A percentile compares a stretch with the other conserved stretches of the same genome.
Conservation (phyloP, 2,113 vertebrate species). For the Piaya cayana region DNA sequence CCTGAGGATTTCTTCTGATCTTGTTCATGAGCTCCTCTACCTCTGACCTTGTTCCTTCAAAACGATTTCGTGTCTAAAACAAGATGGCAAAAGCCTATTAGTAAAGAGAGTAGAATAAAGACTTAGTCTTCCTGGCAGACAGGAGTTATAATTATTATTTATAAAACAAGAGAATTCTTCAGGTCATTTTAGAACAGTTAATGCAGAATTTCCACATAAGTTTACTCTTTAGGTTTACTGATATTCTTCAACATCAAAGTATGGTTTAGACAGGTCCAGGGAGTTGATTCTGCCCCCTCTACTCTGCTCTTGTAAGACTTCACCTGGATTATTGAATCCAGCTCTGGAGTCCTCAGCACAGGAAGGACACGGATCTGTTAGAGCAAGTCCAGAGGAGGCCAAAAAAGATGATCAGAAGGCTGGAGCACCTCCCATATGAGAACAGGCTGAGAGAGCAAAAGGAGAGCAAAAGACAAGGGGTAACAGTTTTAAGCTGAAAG, state of each 20-base stretch:
- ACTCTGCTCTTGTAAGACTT: too few species aligned
- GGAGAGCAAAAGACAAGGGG: too few species aligned
- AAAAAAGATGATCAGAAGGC: too few species aligned
- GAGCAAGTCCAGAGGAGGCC: not conserved
- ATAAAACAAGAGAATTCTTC: not conserved
- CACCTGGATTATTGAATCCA: rapidly evolving
- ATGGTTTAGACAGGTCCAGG: not conserved
- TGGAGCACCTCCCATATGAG: not conserved
- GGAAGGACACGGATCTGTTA: not conserved
- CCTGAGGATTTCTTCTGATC: conserved; percentile 88
- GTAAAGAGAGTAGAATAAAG: not conserved
- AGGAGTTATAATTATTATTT: not conserved
- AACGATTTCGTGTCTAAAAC: conserved; percentile 90
- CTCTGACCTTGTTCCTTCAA: conserved; percentile 93
- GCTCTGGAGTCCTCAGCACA: not conserved
- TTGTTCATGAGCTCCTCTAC: conserved; percentile 95
- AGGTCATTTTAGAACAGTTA: not conserved
- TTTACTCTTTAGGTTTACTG: not conserved
- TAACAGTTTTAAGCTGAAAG: too few species aligned
- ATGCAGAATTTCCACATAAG: not conserved
- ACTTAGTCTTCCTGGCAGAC: not conserved
- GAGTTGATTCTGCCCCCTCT: not conserved
- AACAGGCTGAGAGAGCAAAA: too few species aligned
- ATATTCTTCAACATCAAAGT: not conserved
- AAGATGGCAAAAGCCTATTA: not conserved